These are phyloP conservation scores for Procambarus clarkii DNA, from an alignment of 1,140 invertebrate species.

Conservation along the genomic window DNA sequence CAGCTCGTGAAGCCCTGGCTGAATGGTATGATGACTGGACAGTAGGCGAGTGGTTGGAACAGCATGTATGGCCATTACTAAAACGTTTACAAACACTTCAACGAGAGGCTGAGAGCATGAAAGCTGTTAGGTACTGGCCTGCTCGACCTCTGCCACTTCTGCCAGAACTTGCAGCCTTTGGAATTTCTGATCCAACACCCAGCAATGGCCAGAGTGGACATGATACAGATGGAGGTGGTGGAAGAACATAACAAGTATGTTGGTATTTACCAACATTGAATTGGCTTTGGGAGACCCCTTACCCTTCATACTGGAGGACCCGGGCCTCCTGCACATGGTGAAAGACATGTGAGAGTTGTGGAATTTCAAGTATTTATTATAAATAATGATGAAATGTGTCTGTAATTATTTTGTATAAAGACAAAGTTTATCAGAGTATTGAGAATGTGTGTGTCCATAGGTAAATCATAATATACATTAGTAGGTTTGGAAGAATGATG, in stretches of 20 bases:
- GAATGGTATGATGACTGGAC: slow-evolving; percentile 86
- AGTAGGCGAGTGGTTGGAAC: slow-evolving; percentile 86
- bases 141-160: slow-evolving; percentile 78
- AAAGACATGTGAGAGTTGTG: slow-evolving; percentile 6
- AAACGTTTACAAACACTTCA: slow-evolving; percentile 78
- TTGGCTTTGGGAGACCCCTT: slow-evolving; percentile 25
- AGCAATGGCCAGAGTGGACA: slow-evolving; percentile 20
- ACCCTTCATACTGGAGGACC: slow-evolving; percentile 68
- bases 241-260: slow-evolving; percentile 41
- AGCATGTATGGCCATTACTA: slow-evolving; percentile 79
- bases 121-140: slow-evolving; percentile 79
- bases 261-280: neutral
- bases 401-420: slow-evolving; percentile 27
- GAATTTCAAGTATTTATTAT: slow-evolving; percentile 29
- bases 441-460: slow-evolving; percentile 46
- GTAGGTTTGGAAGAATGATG: neutral
- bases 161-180: slow-evolving; percentile 67
- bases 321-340: slow-evolving; percentile 22
- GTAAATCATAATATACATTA: slow-evolving; percentile 23
- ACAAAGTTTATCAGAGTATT: slow-evolving; percentile 31
- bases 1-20: slow-evolving; percentile 81
- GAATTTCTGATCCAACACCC: slow-evolving; percentile 65
- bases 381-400: neutral
- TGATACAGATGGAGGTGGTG: slow-evolving; percentile 38
- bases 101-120: slow-evolving; percentile 78